phyloP scores from a whole-genome alignment of 2,113 vertebrate species.

The Microtus richardsoni region DNA sequence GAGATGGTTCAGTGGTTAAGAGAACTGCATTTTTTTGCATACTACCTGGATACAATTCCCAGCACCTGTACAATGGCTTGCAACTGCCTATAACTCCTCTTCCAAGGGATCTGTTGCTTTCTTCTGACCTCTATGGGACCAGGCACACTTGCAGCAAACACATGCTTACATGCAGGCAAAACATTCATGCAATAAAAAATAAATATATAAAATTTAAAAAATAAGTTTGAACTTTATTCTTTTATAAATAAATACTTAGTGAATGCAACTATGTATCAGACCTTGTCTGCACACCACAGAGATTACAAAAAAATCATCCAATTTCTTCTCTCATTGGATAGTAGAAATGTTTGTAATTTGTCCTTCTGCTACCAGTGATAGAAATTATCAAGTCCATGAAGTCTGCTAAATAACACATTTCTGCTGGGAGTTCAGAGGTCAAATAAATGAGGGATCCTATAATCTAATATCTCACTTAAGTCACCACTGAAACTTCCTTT shows the following conservation, averaged over 20 bases:
- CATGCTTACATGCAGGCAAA: neutral
- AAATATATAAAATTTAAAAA: neutral
- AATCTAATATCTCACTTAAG: neutral
- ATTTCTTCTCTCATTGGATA: neutral
- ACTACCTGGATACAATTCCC: no score
- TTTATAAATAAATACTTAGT: conserved; percentile 20
- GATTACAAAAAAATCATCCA: neutral
- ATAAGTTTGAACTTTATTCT: neutral
- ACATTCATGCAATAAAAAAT: neutral
- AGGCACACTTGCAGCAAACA: neutral
- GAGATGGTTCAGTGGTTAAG: neutral
- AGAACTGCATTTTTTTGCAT: neutral
- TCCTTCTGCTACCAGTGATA: neutral
- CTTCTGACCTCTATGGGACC: neutral
- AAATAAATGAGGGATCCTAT: neutral
- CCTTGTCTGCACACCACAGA: neutral
- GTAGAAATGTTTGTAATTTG: neutral
- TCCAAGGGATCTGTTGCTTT: neutral
- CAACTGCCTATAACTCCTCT: neutral
- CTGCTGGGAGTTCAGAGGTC: neutral
- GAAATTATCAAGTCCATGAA: neutral
- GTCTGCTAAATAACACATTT: neutral
- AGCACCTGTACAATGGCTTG: neutral
- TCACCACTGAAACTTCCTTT: neutral
- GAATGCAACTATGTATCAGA: neutral